A percentile compares a stretch with the other conserved stretches of the same genome.
These are phyloP conservation scores for Thyatira batis DNA, from an alignment of 2,888 invertebrate genomes.

Conservation along the genomic window DNA sequence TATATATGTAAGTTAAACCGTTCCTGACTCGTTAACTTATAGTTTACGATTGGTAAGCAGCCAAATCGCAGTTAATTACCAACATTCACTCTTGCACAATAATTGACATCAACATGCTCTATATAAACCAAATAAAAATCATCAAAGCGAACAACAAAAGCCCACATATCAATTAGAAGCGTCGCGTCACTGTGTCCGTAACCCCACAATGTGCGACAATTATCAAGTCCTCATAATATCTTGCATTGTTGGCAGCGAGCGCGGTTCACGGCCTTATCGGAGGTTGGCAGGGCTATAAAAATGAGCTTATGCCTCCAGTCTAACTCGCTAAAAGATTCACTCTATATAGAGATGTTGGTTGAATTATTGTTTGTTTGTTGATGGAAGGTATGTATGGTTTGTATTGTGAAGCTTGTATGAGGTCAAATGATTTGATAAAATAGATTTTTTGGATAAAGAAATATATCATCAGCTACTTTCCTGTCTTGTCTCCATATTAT, in stretches of 20 bases:
- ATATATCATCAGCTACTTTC: no score
- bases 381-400: slow-evolving; percentile 1
- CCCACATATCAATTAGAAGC: background rate
- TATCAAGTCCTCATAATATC: slow-evolving; percentile 75
- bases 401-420: no score
- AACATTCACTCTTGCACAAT: no score
- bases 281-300: slow-evolving; percentile 76
- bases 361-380: slow-evolving; percentile 14
- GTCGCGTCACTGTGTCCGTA: background rate
- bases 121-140: no score
- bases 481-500: no score
- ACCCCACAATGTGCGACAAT: slow-evolving; percentile 52
- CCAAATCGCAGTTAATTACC: no score
- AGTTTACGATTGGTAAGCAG: no score
- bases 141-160: background rate
- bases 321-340: slow-evolving; percentile 56
- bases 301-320: slow-evolving; percentile 78
- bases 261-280: slow-evolving; percentile 65
- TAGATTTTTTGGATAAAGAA: no score
- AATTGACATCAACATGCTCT: background rate
- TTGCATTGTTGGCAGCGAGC: slow-evolving; percentile 59
- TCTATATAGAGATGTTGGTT: slow-evolving; percentile 41
- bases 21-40: no score
- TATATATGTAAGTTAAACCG: no score
- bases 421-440: no score